Conservation (phyloP, 2,797 vertebrate genomes). For the Champsocephalus gunnari region DNA sequence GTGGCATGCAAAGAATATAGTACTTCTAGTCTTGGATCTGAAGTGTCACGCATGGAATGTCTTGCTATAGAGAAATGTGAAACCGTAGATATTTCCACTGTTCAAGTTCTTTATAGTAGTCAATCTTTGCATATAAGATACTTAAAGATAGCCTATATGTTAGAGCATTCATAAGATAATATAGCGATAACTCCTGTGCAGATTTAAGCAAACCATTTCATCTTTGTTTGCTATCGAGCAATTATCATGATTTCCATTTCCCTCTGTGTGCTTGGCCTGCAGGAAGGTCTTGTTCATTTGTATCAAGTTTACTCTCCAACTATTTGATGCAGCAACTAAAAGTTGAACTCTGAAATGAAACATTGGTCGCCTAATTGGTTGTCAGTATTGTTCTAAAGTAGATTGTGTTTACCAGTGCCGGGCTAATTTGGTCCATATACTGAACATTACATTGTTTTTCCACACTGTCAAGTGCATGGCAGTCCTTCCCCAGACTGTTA, state of each 20-base stretch:
- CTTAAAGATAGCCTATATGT: neutral
- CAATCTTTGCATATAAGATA: neutral
- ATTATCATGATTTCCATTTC: conserved; percentile 25
- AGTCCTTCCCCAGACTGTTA: conserved; percentile 80
- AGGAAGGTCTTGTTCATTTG: conserved; percentile 63
- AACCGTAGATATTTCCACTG: neutral
- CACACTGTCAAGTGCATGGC: conserved; percentile 85
- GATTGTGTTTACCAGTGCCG: conserved; percentile 84
- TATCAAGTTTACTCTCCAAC: conserved; percentile 64
- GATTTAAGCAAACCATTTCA: neutral
- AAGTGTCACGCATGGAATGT: neutral
- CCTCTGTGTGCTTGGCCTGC: conserved; percentile 25
- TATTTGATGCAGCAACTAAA: conserved; percentile 70
- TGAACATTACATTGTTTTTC: conserved; percentile 81
- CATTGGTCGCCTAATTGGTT: conserved; percentile 86
- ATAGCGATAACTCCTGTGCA: neutral
- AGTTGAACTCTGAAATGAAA: conserved; percentile 80
- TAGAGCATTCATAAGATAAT: too few relatives aligned
- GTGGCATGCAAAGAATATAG: neutral
- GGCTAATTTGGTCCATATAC: conserved; percentile 83
- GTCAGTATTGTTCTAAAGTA: conserved; percentile 85
- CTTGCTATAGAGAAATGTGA: conserved; percentile 4
- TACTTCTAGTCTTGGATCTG: neutral
- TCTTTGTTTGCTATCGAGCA: conserved; percentile 3
- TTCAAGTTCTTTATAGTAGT: neutral